These are phyloP conservation scores for Gadus macrocephalus DNA, from an alignment of 2,113 vertebrate genomes.

Conservation along the genomic window DNA sequence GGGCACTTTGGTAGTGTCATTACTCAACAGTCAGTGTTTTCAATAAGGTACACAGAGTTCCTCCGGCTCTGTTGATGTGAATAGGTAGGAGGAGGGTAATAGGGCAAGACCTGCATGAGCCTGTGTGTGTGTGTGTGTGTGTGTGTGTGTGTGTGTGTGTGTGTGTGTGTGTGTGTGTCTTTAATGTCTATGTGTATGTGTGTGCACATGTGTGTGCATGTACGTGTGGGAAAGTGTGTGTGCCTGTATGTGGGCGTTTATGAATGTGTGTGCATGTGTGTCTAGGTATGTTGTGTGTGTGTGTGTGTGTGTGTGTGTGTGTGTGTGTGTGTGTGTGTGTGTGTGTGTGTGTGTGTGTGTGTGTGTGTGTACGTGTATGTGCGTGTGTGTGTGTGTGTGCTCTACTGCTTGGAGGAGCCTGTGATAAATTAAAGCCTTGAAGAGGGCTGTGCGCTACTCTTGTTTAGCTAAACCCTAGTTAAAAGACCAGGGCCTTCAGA, in stretches of 20 bases:
- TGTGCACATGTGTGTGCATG: background rate
- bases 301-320: background rate
- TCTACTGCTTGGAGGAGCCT: constrained; percentile 36
- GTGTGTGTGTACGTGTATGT: background rate
- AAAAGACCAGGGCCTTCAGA: constrained; percentile 50
- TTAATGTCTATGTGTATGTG: background rate
- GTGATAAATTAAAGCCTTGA: constrained; percentile 47
- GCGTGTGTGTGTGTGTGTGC: background rate
- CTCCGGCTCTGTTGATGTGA: constrained; percentile 28
- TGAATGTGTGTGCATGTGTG: no score
- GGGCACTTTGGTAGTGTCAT: constrained; percentile 25
- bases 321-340: background rate
- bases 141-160: background rate
- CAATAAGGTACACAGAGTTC: constrained; percentile 36
- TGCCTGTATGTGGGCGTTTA: no score
- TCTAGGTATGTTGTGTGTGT: background rate
- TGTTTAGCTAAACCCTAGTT: constrained; percentile 57
- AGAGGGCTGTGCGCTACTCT: constrained; percentile 44
- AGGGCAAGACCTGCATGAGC: background rate
- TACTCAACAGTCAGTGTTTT: constrained; percentile 35
- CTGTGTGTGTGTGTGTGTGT: background rate
- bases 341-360: background rate
- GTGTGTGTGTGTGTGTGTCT: no score
- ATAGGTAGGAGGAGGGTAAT: constrained; percentile 14
- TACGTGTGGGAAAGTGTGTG: background rate